These are phyloP conservation scores for Orbicella faveolata DNA, from an alignment of 64 coral and sea anemone genomes.

Conservation along the genomic window DNA sequence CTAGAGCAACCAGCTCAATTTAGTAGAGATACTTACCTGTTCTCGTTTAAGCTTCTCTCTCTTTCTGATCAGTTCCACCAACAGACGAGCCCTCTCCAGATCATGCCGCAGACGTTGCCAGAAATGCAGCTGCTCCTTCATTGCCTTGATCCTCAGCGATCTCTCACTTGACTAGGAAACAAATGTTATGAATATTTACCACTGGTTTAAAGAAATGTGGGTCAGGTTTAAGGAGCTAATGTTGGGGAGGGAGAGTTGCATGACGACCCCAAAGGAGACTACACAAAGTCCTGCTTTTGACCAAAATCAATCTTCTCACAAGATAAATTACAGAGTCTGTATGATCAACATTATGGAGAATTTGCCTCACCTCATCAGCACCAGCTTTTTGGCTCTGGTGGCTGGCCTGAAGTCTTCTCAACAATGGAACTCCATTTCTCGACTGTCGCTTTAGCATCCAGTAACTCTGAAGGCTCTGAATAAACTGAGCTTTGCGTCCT, in stretches of 20 bases:
- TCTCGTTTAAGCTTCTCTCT: slow-evolving; percentile 97
- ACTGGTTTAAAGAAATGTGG: background rate
- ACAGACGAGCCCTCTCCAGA: slow-evolving; percentile 86
- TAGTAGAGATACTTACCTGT: slow-evolving; percentile 71
- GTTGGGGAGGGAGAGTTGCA: too few relatives aligned
- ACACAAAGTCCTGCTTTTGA: too few relatives aligned
- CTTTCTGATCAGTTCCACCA: slow-evolving; percentile 95
- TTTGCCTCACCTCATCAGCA: slow-evolving; percentile 75
- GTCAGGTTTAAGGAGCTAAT: too few relatives aligned
- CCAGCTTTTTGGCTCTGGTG: slow-evolving; percentile 91
- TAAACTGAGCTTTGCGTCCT: slow-evolving; percentile 94
- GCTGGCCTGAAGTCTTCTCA: slow-evolving; percentile 91
- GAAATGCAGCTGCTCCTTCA: slow-evolving; percentile 99
- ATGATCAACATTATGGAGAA: background rate
- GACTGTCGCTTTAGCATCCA: slow-evolving; percentile 99
- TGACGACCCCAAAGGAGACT: too few relatives aligned
- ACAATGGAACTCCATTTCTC: slow-evolving; percentile 94
- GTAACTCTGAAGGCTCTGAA: slow-evolving; percentile 91
- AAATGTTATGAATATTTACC: background rate
- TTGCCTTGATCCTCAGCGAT: slow-evolving; percentile 90
- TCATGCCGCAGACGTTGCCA: slow-evolving; percentile 98
- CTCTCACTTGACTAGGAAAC: slow-evolving; percentile 75
- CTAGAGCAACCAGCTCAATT: too few relatives aligned
- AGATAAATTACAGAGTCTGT: background rate
- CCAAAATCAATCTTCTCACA: background rate